Evolutionary conservation across 2,113 vertebrate species (phyloP), one percentile per base, ranked within the genome.

Genomic region (Electrona antarctica): DNA sequence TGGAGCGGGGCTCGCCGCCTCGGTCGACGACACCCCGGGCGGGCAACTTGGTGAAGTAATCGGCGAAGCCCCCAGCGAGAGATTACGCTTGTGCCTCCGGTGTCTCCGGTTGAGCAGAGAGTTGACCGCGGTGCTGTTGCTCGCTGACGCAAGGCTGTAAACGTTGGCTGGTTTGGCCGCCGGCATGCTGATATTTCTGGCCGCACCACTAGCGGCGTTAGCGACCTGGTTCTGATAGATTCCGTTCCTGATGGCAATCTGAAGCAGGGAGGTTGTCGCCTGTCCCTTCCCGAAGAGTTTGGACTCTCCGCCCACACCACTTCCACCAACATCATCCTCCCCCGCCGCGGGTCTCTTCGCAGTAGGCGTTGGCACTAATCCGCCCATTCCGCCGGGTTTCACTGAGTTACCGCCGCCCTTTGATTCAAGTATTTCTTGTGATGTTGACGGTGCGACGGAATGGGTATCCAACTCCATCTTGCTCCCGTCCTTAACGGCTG

Each of bases 61-160:
- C 82, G 88, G 85, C 56, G 90, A 85, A 67, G 92, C 89, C 21
- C 92, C 88, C 8, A 93, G 87, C 1, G 96, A 95, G 74, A 94
- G 85, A 79, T 95, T 94, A 90, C 95, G 83, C 92, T 93, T 94
- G 80, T 96, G 94, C 74, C 94, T 79, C 70, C 91, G 90, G 49
- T 94, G 88, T 68, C 94, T 79, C 58, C 71, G 59, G 57, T 91
- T 69, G 64, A 96, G 90, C 73, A 95, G 71, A 33, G 95, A 94
- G 91, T 93, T 94, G 66, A 94, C 93, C 74, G 88, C 90, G 72
- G 87, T 46, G 79, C 8, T 75, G 81, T 71, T 78, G 83, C 11
- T 82, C 14, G 3, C 83, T 0, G 88, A 76, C 10, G 83, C 68
- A 49, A 89, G 78, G 21, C 68, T 81, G 72, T 85, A 88, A 8